phyloP scores from a whole-genome alignment of 2,797 vertebrate genomes.

The Helarctos malayanus region DNA sequence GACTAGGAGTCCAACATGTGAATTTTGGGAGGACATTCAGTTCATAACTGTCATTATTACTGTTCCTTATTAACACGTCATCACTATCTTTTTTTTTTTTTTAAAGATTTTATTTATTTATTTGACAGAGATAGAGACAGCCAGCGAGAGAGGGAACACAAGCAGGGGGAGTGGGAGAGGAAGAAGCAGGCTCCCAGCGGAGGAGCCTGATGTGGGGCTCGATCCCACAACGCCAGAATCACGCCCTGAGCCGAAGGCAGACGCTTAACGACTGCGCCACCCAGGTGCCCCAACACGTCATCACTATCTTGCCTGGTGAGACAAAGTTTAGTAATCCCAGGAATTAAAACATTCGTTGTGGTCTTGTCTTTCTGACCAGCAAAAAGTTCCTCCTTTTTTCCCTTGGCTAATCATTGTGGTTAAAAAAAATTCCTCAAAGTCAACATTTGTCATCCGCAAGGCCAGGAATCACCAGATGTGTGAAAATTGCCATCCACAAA shows the following conservation, averaged over 20 bases:
- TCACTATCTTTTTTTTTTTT: background rate
- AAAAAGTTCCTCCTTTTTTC: background rate
- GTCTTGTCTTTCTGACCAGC: background rate
- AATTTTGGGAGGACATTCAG: background rate
- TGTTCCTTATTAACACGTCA: background rate
- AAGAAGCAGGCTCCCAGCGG: no score
- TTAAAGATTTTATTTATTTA: no score
- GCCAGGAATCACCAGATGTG: background rate
- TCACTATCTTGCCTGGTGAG: background rate
- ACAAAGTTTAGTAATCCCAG: background rate
- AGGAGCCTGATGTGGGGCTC: no score
- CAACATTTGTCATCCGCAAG: background rate
- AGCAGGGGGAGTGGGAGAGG: no score
- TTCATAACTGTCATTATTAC: background rate
- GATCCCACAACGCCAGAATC: no score
- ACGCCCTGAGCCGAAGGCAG: no score
- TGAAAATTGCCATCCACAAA: background rate
- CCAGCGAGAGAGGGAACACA: no score
- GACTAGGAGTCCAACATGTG: background rate
- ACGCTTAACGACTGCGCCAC: no score
- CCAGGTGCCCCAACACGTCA: background rate
- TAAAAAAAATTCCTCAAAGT: background rate
- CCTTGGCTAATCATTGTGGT: background rate
- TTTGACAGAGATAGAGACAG: no score
- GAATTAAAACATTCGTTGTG: background rate